Evolutionary conservation across 2,888 invertebrate species (phyloP).

Genomic region (Eucriotettix oculatus): DNA sequence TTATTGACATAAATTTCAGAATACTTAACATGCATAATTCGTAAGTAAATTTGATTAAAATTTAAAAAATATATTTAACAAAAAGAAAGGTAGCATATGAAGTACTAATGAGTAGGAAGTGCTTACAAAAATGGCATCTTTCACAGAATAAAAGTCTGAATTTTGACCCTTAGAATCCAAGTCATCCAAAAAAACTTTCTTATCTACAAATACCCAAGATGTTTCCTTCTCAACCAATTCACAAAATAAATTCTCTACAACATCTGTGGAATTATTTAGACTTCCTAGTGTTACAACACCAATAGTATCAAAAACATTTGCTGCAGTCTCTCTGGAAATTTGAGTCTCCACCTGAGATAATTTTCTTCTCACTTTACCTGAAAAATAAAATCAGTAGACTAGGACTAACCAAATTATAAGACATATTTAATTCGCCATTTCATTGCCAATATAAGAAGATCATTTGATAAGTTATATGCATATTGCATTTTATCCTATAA

Average conservation of each 20-base stretch:
- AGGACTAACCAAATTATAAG: no score
- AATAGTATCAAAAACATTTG: background rate
- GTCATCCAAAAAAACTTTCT: background rate
- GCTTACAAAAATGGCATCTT: background rate
- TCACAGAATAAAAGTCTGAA: background rate
- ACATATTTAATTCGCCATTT: no score
- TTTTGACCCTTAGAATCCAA: background rate
- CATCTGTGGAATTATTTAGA: background rate
- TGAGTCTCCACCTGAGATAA: background rate
- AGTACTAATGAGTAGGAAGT: background rate
- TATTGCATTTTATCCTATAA: no score
- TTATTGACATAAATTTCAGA: no score
- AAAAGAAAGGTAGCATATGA: no score
- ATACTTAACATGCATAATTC: no score
- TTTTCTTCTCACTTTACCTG: background rate
- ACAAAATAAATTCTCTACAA: background rate
- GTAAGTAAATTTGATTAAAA: no score
- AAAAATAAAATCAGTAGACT: background rate
- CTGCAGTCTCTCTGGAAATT: background rate
- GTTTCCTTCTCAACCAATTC: background rate
- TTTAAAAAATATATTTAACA: no score
- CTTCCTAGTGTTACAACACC: background rate
- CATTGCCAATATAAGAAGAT: no score
- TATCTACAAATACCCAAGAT: background rate
- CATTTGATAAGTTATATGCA: no score